These are phyloP conservation scores for Emys orbicularis DNA, from an alignment of 2,797 vertebrate genomes.

Conservation along the genomic window DNA sequence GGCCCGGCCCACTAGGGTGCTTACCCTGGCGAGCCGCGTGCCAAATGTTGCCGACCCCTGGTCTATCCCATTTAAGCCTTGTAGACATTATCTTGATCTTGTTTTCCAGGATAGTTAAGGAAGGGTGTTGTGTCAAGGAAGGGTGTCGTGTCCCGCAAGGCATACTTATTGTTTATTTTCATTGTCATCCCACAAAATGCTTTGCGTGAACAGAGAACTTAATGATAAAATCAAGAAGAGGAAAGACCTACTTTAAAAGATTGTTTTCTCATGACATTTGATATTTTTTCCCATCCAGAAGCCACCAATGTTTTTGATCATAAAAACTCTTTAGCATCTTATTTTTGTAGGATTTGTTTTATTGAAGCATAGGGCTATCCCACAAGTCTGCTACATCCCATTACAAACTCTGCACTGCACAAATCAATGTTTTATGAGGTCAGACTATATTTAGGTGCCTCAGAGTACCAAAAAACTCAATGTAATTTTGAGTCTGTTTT, in stretches of 20 bases:
- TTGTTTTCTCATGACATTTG: background rate
- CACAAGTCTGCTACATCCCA: background rate
- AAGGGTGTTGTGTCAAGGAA: background rate
- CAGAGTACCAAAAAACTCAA: background rate
- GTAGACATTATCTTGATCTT: background rate
- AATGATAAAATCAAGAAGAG: background rate
- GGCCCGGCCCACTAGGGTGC: too few species aligned
- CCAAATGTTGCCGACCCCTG: too few species aligned
- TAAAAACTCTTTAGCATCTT: background rate
- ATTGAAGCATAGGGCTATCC: background rate
- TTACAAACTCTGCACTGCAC: background rate
- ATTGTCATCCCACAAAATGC: background rate
- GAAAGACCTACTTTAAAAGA: background rate
- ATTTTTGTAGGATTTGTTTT: background rate
- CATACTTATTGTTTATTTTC: too few species aligned
- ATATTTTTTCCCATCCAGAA: background rate
- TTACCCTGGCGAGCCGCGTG: too few species aligned
- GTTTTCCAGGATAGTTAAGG: background rate
- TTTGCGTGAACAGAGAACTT: background rate
- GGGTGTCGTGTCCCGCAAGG: background rate
- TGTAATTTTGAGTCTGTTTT: background rate
- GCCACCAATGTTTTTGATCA: background rate
- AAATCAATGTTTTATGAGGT: background rate
- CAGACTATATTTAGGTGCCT: background rate
- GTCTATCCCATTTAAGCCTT: background rate